phyloP scores from a whole-genome alignment of 2,113 vertebrate species.

The Opisthocomus hoazin region DNA sequence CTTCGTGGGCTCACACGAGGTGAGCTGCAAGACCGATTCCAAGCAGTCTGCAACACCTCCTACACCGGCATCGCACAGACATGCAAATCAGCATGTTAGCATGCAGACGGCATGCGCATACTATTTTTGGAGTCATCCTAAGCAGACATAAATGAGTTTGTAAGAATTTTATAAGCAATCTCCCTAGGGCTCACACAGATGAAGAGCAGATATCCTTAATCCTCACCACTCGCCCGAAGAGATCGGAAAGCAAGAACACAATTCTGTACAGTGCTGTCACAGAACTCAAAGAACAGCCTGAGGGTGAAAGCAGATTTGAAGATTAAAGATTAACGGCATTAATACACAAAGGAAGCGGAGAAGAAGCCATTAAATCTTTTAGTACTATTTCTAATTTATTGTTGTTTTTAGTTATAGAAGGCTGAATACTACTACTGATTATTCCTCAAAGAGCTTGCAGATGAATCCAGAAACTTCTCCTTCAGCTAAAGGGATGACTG shows the following conservation, averaged over 20 bases:
- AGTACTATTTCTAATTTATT: neutral
- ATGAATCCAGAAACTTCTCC: neutral
- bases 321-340: neutral
- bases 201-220: neutral
- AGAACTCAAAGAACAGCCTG: neutral
- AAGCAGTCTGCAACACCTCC: neutral
- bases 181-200: neutral
- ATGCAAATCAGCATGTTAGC: neutral
- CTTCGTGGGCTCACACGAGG: neutral
- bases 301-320: neutral
- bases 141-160: neutral
- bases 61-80: neutral
- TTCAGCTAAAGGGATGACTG: neutral
- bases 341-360: neutral
- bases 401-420: neutral
- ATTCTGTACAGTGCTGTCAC: neutral
- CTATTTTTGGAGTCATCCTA: neutral
- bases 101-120: accelerated
- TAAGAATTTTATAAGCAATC: neutral
- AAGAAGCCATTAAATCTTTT: neutral
- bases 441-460: neutral
- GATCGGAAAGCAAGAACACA: neutral
- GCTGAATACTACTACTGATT: neutral
- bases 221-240: neutral
- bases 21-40: neutral